These are phyloP conservation scores for Aldabrachelys gigantea DNA, from an alignment of 2,113 vertebrate species.

Conservation along the genomic window DNA sequence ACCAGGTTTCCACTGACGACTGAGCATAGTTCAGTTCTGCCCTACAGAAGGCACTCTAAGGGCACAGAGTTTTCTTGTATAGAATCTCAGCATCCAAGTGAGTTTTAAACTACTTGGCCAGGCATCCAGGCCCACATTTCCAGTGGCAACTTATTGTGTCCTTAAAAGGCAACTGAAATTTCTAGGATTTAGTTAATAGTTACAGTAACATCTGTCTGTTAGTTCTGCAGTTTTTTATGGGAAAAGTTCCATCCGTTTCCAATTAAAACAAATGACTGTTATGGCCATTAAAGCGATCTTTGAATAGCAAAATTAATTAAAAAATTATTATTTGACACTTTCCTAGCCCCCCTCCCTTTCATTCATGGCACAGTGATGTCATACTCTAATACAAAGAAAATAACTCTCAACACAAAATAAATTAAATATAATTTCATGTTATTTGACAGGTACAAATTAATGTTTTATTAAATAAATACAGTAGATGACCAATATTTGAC, in stretches of 20 bases:
- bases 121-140: neutral
- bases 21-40: neutral
- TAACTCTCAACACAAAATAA: constrained; percentile 19
- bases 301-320: neutral
- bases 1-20: neutral
- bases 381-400: constrained; percentile 20
- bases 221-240: neutral
- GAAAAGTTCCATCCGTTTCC: neutral
- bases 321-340: neutral
- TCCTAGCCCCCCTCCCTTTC: neutral
- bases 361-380: neutral
- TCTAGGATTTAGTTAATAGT: neutral
- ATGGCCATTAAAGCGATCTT: neutral
- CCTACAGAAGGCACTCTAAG: neutral
- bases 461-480: constrained; percentile 81
- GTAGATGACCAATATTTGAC: constrained; percentile 71
- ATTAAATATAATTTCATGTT: constrained; percentile 62
- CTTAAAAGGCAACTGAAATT: neutral
- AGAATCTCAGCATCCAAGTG: neutral
- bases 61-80: neutral
- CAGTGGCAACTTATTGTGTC: neutral
- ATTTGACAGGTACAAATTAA: constrained; percentile 68
- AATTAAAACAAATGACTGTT: neutral
- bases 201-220: neutral
- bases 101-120: neutral